Base-by-base conservation (phyloP, 2,113 vertebrate genomes). In the Ceyx margarethae region DNA sequence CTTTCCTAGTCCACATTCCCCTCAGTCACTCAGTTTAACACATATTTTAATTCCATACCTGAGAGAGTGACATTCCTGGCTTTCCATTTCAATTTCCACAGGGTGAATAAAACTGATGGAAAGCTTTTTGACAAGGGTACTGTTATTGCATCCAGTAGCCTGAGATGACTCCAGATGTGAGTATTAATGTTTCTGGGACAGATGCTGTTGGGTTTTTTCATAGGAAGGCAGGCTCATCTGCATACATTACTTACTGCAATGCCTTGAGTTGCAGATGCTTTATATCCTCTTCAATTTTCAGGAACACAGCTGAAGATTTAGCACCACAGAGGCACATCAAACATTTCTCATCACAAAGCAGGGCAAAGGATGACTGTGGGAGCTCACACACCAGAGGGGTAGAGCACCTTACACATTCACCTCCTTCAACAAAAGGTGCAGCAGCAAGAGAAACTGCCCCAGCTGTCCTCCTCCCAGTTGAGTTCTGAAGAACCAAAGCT, bases 1-100 rank as follows among this genome's bases (percentile, higher is more conserved):
- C 91, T 90, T 87, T 91, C 31, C 62, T 84, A 81, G 68, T 16
- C 66, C 66, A 72, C 3, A 3, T 78, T 86, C 76, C 81, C 80
- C 66, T 89, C 90, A 74, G 60, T 43, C 85, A 42, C 45, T 67
- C 76, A 64, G 46, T 71, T 93, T 91, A 96, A 91, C 82, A 81
- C 58, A 7, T 56, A 48, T 57, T 85, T 84, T 85, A 94, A 94
- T 87, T 74, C 91, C 46, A 90, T 61, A 64, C 33, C 81, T 23
- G 46, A 91, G 69, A 62, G 87, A 72, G 79, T 67, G 77, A 54
- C 77, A 75, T 71, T 87, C 56, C 77, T 93, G 57, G 71, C 51
- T 93, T 95, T 92, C 87, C 88, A 76, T 74, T 96, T 93, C 85
- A 91, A 85, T 93, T 91, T 89, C 83, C 85, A 90, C 57, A 76